Evolutionary conservation across 2,797 vertebrate genomes (phyloP).

Genomic region (Margarornis squamiger): DNA sequence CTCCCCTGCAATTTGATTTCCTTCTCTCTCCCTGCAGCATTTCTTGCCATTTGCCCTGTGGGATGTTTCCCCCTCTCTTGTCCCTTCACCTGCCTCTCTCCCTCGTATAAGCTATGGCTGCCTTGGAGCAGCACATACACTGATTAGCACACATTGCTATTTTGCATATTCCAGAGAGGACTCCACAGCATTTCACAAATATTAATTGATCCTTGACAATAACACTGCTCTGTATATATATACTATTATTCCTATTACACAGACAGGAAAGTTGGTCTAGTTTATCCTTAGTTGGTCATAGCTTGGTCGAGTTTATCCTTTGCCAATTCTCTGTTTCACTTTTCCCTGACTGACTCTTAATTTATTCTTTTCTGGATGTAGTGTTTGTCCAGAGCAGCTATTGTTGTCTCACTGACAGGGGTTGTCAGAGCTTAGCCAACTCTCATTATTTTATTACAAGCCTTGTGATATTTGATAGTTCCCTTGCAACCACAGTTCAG

Average conservation of each 20-base stretch:
- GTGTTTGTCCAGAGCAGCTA: not conserved
- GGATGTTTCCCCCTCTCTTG: not conserved
- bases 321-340: not conserved
- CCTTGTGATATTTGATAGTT: slow-evolving; percentile 5
- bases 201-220: not conserved
- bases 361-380: not conserved
- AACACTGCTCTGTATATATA: not conserved
- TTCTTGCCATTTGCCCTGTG: not conserved
- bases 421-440: not conserved
- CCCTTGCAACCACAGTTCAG: not conserved
- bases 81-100: not conserved
- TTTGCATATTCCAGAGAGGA: not conserved
- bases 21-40: not conserved
- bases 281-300: not conserved
- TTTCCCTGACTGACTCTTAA: not conserved
- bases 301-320: not conserved
- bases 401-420: not conserved
- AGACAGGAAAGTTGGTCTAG: not conserved
- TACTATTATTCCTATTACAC: not conserved
- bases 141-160: not conserved
- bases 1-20: slow-evolving; percentile 1
- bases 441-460: not conserved
- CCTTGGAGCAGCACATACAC: not conserved
- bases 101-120: not conserved
- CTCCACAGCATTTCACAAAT: not conserved